A percentile compares a stretch with the other conserved stretches of the same genome.
These are phyloP conservation scores for Lycaena phlaeas DNA, from an alignment of 2,888 invertebrate species.

Conservation along the genomic window DNA sequence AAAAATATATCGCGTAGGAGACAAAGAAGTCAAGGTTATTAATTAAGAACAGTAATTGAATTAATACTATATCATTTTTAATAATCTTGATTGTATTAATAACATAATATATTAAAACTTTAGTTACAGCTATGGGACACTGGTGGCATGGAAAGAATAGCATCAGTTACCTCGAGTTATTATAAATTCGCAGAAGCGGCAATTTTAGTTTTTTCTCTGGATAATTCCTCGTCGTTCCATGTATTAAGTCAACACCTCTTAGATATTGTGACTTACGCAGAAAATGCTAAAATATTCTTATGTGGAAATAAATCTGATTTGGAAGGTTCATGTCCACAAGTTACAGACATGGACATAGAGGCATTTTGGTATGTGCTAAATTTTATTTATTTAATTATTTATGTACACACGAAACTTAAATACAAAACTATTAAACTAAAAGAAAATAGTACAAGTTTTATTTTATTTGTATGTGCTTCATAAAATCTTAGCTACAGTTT, in stretches of 20 bases:
- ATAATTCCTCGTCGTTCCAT: slow-evolving; percentile 94
- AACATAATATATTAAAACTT: slow-evolving; percentile 17
- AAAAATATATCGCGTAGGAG: slow-evolving; percentile 82
- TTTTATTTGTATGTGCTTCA: neutral
- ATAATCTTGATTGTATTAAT: slow-evolving; percentile 12
- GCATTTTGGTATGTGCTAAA: slow-evolving; percentile 80
- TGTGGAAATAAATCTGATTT: slow-evolving; percentile 94
- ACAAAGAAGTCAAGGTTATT: slow-evolving; percentile 86
- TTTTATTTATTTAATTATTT: too few species aligned
- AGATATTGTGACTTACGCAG: slow-evolving; percentile 94
- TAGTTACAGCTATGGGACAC: slow-evolving; percentile 97
- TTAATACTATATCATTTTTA: slow-evolving; percentile 10
- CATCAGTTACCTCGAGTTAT: slow-evolving; percentile 94
- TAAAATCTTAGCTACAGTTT: too few species aligned
- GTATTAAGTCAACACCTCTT: slow-evolving; percentile 92
- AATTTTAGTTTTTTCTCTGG: slow-evolving; percentile 90
- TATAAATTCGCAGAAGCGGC: slow-evolving; percentile 97
- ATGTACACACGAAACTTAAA: neutral
- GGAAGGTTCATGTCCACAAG: slow-evolving; percentile 80
- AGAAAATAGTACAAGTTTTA: too few species aligned
- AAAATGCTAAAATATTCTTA: slow-evolving; percentile 95
- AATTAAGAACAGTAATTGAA: slow-evolving; percentile 8
- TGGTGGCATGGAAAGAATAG: slow-evolving; percentile 96
- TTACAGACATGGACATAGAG: slow-evolving; percentile 90
- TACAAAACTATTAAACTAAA: too few species aligned